Percentiles rank a stretch among this genome's conserved stretches.
Conservation (phyloP, 1,140 invertebrate species). For the Paracyclopina nana region DNA sequence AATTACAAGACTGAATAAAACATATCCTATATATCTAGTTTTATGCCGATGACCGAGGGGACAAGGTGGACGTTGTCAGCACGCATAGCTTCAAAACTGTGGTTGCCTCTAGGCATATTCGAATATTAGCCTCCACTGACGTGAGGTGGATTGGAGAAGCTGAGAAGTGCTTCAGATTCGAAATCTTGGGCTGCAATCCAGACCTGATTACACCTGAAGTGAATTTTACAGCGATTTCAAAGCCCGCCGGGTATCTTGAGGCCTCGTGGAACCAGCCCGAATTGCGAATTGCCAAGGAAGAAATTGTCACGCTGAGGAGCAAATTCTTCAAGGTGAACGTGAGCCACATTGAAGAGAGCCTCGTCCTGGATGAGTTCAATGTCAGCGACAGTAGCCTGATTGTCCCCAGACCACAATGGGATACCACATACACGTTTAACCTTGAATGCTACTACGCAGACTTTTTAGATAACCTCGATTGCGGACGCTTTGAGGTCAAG, state of each 20-base stretch:
- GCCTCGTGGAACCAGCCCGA: neutral
- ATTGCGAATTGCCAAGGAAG: neutral
- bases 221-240: neutral
- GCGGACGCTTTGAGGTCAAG: neutral
- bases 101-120: neutral
- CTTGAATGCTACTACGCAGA: neutral
- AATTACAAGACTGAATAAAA: neutral
- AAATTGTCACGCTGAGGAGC: neutral
- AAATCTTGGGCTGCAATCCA: neutral
- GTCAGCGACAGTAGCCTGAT: neutral
- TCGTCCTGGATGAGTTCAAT: neutral
- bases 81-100: neutral
- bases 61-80: neutral
- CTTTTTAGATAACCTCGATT: neutral
- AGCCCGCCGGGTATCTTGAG: neutral
- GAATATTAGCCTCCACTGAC: neutral
- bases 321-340: neutral
- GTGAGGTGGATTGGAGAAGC: neutral
- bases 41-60: constrained; percentile 2
- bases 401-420: neutral
- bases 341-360: neutral
- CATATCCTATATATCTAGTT: neutral
- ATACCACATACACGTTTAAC: neutral
- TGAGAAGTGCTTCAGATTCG: constrained; percentile 8
- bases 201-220: neutral